Base-by-base conservation (phyloP, 2,797 vertebrate genomes). In the Notolepis coatsorum region DNA sequence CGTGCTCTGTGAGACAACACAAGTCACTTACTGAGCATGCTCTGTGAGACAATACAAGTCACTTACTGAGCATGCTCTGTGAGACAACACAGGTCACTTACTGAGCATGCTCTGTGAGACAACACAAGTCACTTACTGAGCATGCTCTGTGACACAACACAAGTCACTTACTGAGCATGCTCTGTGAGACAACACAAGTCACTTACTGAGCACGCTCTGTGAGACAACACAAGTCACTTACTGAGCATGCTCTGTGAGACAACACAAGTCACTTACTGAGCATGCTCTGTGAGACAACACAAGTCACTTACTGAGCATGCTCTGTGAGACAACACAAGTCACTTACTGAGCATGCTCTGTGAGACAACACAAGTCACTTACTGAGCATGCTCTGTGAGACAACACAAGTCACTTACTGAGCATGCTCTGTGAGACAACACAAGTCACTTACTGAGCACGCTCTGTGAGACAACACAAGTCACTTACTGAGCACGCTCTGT, bases 61-160 rank as follows among this genome's bases (percentile, higher is more conserved):
- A n/a, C n/a, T n/a, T n/a, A n/a, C n/a, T n/a, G n/a, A n/a, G n/a
- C n/a, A n/a, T n/a, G n/a, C n/a, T n/a, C n/a, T n/a, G 25, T 28
- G 13, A 17, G 3, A 51, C 15, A n/a, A 15, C 28, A n/a, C 7
- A 9, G 23, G 24, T 9, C 5, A 2, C 31, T 21, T 52, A 52
- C 49, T 52, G 49, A 52, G 93, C 95, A 96, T 96, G 31, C 84
- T 93, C 46, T 93, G 92, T 17, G 93, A 94, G 65, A 96, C n/a
- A n/a, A n/a, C n/a, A n/a, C n/a, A n/a, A n/a, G n/a, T n/a, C n/a
- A n/a, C n/a, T n/a, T n/a, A n/a, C n/a, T n/a, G n/a, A n/a, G n/a
- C n/a, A n/a, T n/a, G n/a, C n/a, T n/a, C n/a, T n/a, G 25, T 28
- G 13, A 17, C 1, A 51, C 15, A n/a, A 15, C 28, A n/a, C 7